Conservation (phyloP, 2,888 invertebrate genomes). For the Neocrepidodera transversa region DNA sequence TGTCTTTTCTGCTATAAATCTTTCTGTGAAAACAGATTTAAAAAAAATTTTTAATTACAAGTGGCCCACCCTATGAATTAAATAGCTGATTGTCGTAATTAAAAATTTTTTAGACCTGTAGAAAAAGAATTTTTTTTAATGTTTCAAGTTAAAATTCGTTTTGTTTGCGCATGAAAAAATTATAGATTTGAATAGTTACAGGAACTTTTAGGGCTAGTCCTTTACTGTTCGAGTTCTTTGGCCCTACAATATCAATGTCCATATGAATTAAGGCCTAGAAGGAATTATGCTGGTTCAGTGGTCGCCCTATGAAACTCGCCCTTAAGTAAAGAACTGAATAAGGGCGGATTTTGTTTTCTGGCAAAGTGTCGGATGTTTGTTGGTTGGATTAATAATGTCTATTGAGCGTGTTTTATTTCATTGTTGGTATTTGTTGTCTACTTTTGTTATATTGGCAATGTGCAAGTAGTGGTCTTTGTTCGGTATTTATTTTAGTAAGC, state of each 20-base stretch:
- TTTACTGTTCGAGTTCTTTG: conserved; percentile 41
- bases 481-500: conserved; percentile 61
- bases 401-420: conserved; percentile 63
- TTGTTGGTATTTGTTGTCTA: conserved; percentile 62
- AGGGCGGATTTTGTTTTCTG: conserved; percentile 39
- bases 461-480: conserved; percentile 60
- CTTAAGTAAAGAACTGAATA: conserved; percentile 27
- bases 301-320: conserved; percentile 36
- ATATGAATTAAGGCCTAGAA: conserved; percentile 58
- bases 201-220: conserved; percentile 8
- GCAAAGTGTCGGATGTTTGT: conserved; percentile 58
- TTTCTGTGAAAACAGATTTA: too few species aligned
- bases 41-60: too few species aligned
- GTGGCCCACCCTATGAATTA: too few species aligned
- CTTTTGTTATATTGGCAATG: conserved; percentile 60
- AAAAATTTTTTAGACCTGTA: too few species aligned
- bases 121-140: too few species aligned
- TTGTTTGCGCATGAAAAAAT: too few species aligned
- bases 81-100: too few species aligned
- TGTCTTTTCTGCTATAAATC: too few species aligned
- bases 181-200: too few species aligned
- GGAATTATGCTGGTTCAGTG: conserved; percentile 57
- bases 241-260: conserved; percentile 57
- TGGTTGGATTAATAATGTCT: conserved; percentile 60
- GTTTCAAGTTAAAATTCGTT: too few species aligned